Percentiles rank a stretch among this genome's conserved stretches.
These are phyloP conservation scores for Chymomyza caudatula DNA, from an alignment of 2,888 invertebrate genomes.

Conservation along the genomic window DNA sequence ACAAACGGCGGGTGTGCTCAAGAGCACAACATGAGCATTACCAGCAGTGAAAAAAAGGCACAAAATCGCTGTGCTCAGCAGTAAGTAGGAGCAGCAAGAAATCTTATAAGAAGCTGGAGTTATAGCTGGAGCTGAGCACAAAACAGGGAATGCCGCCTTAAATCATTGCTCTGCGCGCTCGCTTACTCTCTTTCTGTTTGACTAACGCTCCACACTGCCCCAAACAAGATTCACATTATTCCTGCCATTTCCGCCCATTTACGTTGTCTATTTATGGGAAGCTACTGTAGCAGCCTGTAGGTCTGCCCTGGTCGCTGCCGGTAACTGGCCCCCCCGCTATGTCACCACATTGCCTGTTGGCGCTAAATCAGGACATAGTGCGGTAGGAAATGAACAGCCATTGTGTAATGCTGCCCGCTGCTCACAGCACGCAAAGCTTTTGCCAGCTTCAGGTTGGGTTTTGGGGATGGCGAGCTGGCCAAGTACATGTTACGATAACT, in stretches of 20 bases:
- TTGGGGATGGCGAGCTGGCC: background rate
- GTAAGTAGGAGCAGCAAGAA: no score
- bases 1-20: background rate
- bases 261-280: constrained; percentile 41
- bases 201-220: constrained; percentile 17
- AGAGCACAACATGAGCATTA: no score
- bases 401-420: constrained; percentile 22
- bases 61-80: background rate
- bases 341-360: background rate
- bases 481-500: no score
- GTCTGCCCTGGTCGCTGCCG: constrained; percentile 1
- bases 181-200: background rate
- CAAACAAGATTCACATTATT: constrained; percentile 57
- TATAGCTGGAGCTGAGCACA: background rate
- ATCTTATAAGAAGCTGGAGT: background rate
- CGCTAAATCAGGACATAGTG: constrained; percentile 65
- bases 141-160: background rate
- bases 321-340: constrained; percentile 19
- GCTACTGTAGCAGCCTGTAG: background rate
- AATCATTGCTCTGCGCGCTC: background rate
- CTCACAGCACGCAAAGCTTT: background rate
- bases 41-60: no score
- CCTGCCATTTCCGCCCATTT: constrained; percentile 44
- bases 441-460: background rate
- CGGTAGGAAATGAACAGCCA: constrained; percentile 51